Evolutionary conservation across 2,888 invertebrate genomes (phyloP), one percentile per base, ranked within the genome.

Genomic region (Leucophora obtusa): DNA sequence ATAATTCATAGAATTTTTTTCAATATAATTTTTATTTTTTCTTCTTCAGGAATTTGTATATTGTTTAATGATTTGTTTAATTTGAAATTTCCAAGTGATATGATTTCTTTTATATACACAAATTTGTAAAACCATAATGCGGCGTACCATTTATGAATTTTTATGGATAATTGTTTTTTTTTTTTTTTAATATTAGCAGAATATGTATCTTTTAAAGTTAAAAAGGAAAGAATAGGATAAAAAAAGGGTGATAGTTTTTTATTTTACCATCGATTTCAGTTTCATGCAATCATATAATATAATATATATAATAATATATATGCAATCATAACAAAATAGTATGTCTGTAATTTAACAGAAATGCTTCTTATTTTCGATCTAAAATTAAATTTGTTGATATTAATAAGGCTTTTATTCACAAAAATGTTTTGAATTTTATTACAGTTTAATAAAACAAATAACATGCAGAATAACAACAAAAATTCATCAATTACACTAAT

Each of bases 11-110:
- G 33, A 69, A 60, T 38, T 63, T 65, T 69, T 74, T 54, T 65
- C 15, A 47, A 58, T 65, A 59, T 65, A 58, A 68, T 68, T 58
- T 51, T 56, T 54, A 47, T 21, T 15, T 60, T 56, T 28, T 43
- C 24, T 43, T 70, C 58, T 47, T 38, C 63, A 28, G 50, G 68
- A 78, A 38, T 73, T 79, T 63, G 11, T 73, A 69, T 56, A 33
- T 63, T 68, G 28, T 63, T 78, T 68, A 71, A 79, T 75, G 75
- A 82, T 75, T 72, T 79, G 75, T 79, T 75, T 79, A 59, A 47
- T 71, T 78, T 73, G 17, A 33, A 63, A 69, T 51, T 60, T 59
- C 51, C 58, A 24, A 65, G 18, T 43, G 51, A 43, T 53, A 66
- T 65, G 43, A 33, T 47, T 68, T 28, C 1, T 28, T 28, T 28